A percentile compares a stretch with the other conserved stretches of the same genome.
phyloP scores from a whole-genome alignment of 2,888 invertebrate genomes.

The Eustalomyia histrio region DNA sequence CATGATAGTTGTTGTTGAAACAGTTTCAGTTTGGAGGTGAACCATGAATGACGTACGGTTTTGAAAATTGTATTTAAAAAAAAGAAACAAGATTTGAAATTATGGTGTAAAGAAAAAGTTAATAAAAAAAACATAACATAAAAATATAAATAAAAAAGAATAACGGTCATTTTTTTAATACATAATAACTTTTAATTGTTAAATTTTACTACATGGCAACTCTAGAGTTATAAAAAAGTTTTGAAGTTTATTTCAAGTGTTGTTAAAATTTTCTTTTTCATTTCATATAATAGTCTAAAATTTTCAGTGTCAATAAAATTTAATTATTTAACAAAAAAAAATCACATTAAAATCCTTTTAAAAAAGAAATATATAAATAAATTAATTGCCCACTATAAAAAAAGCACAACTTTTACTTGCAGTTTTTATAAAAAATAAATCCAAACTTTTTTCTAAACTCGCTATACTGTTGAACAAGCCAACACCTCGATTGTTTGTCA shows the following conservation, averaged over 20 bases:
- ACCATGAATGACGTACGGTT: conserved; percentile 51
- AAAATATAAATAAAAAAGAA: conserved; percentile 14
- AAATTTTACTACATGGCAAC: not conserved
- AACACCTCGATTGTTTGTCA: not conserved
- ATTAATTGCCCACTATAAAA: conserved; percentile 21
- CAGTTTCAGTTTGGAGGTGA: conserved; percentile 57
- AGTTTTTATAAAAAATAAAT: conserved; percentile 19
- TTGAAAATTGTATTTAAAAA: conserved; percentile 24
- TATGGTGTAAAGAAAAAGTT: conserved; percentile 11
- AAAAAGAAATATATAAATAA: conserved; percentile 14
- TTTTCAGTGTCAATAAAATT: conserved; percentile 42
- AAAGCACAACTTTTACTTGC: conserved; percentile 31
- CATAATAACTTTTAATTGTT: not conserved
- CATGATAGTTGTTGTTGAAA: conserved; percentile 47
- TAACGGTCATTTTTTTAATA: conserved; percentile 17
- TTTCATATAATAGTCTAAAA: conserved; percentile 5
- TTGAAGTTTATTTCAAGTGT: not conserved
- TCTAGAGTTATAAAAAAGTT: not conserved
- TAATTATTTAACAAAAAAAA: conserved; percentile 24
- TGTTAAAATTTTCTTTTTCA: not conserved
- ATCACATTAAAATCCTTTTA: conserved; percentile 1
- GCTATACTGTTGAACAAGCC: not conserved
- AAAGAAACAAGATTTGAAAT: not conserved
- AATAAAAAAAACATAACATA: conserved; percentile 12
- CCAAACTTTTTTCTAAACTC: conserved; percentile 17